A percentile compares a stretch with the other conserved stretches of the same genome.
Evolutionary conservation across 2,888 invertebrate genomes (phyloP).

Genomic region (Mactromeris polynyma): DNA sequence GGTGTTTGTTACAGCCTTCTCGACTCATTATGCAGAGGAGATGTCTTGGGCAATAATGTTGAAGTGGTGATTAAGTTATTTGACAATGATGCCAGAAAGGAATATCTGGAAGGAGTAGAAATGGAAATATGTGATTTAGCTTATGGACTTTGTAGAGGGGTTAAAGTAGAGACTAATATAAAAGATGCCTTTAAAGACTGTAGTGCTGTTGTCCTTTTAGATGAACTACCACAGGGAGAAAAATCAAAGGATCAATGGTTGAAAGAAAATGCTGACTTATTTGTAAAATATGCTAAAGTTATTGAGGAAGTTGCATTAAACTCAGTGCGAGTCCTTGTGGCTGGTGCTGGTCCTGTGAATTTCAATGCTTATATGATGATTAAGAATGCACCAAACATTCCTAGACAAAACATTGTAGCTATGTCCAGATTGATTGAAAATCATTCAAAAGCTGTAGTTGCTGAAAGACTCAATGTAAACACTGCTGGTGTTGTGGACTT

Average conservation of each 20-base stretch:
- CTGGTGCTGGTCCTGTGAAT: slow-evolving; percentile 84
- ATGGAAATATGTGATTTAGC: slow-evolving; percentile 85
- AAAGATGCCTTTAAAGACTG: slow-evolving; percentile 82
- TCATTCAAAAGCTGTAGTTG: slow-evolving; percentile 84
- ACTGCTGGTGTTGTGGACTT: slow-evolving; percentile 84
- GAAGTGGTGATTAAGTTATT: slow-evolving; percentile 82
- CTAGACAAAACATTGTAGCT: slow-evolving; percentile 83
- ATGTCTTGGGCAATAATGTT: slow-evolving; percentile 80
- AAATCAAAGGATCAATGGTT: slow-evolving; percentile 78
- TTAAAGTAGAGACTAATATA: slow-evolving; percentile 75
- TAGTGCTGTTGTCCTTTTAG: slow-evolving; percentile 81
- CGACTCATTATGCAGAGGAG: slow-evolving; percentile 79
- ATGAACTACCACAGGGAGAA: slow-evolving; percentile 73
- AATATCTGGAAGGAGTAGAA: slow-evolving; percentile 77
- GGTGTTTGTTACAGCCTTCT: slow-evolving; percentile 81
- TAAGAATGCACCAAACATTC: slow-evolving; percentile 81
- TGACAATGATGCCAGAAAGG: slow-evolving; percentile 74
- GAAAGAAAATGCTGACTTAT: slow-evolving; percentile 77
- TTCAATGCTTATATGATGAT: slow-evolving; percentile 83
- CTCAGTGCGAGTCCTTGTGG: slow-evolving; percentile 83
- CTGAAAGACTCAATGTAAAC: slow-evolving; percentile 83
- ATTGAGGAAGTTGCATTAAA: slow-evolving; percentile 79
- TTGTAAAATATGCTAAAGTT: slow-evolving; percentile 79
- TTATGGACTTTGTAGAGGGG: slow-evolving; percentile 75
- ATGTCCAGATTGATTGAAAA: slow-evolving; percentile 83